These are phyloP conservation scores for Anguilla obscura DNA, from an alignment of 2,797 vertebrate species.

Conservation along the genomic window DNA sequence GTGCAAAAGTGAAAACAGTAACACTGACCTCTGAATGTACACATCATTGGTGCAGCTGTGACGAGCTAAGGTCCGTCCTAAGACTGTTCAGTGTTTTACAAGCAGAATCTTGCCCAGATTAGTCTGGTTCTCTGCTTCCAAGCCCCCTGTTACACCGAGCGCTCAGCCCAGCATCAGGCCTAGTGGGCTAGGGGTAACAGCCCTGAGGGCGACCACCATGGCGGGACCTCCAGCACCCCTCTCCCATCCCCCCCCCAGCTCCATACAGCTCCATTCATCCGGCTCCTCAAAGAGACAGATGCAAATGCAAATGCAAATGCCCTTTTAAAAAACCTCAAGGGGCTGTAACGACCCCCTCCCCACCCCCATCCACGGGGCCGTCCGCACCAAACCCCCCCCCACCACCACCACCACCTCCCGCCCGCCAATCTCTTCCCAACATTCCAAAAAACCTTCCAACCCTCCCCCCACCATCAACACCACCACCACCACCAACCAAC, in stretches of 20 bases:
- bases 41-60: background rate
- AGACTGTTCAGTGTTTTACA: background rate
- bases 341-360: background rate
- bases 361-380: background rate
- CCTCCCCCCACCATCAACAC: background rate
- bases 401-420: background rate
- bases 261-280: conserved; percentile 11
- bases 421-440: background rate
- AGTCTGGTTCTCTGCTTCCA: background rate
- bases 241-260: background rate
- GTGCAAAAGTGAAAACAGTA: background rate
- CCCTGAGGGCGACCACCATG: conserved; percentile 8
- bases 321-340: conserved; percentile 13
- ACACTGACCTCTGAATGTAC: background rate
- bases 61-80: background rate
- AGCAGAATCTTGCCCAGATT: background rate
- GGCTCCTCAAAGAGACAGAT: conserved; percentile 3
- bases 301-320: conserved; percentile 6
- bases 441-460: background rate
- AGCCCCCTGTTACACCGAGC: background rate
- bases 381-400: too few species aligned
- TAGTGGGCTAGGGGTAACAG: background rate
- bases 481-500: background rate
- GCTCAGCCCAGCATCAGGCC: background rate
- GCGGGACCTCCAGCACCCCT: background rate